Conservation (phyloP, 2,888 invertebrate species). For the Strigamia crassipes region DNA sequence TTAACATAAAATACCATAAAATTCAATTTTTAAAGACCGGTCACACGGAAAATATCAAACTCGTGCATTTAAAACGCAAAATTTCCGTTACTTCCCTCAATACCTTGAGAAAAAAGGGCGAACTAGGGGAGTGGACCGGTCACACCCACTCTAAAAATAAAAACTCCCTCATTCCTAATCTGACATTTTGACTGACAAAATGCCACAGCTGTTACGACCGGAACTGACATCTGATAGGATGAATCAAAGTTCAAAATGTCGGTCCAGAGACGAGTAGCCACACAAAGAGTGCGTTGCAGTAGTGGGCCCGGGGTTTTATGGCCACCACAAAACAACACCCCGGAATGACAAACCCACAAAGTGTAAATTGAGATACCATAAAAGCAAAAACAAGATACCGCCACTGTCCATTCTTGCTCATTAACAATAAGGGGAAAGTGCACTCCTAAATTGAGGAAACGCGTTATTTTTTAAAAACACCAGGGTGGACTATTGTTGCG, state of each 20-base stretch:
- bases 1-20: no score
- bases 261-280: not conserved
- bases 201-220: conserved; percentile 2
- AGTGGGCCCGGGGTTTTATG: conserved; percentile 22
- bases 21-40: no score
- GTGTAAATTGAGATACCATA: conserved; percentile 37
- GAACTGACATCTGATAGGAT: conserved; percentile 14
- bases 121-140: not conserved
- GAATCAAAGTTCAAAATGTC: conserved; percentile 29
- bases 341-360: conserved; percentile 23
- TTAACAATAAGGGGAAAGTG: not conserved
- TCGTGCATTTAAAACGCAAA: no score
- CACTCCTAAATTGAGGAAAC: conserved; percentile 14
- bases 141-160: not conserved
- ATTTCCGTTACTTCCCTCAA: no score
- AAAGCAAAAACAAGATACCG: conserved; percentile 23
- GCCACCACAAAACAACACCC: conserved; percentile 26
- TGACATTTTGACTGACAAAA: conserved; percentile 25
- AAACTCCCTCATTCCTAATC: not conserved
- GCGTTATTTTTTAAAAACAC: not conserved
- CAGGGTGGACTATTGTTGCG: conserved; percentile 2
- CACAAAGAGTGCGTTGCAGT: not conserved
- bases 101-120: not conserved
- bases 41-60: no score
- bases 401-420: not conserved